phyloP scores from a whole-genome alignment of 2,797 vertebrate genomes.

The Pangasius mekongensis region DNA sequence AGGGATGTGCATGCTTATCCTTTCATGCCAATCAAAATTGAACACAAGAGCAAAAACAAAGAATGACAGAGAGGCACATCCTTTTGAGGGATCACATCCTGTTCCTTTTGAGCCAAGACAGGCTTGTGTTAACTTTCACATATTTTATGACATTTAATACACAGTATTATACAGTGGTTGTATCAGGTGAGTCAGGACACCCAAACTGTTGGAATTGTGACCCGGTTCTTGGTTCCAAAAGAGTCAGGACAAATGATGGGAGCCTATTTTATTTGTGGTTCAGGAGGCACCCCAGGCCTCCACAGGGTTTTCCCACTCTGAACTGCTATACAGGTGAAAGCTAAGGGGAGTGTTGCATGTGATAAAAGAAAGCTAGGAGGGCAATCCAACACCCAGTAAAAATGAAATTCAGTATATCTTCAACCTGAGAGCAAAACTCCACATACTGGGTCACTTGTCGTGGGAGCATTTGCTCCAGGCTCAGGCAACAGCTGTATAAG shows the following conservation, averaged over 20 bases:
- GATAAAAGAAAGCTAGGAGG: conserved; percentile 4
- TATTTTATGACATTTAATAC: background rate
- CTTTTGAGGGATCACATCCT: no score
- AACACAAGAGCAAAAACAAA: background rate
- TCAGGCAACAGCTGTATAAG: conserved; percentile 7
- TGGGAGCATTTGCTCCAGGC: conserved; percentile 8
- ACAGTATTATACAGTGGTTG: background rate
- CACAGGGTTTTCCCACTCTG: background rate
- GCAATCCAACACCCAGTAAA: background rate
- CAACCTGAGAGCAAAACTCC: conserved; percentile 51
- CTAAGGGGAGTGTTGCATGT: background rate
- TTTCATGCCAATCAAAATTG: background rate
- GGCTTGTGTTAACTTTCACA: background rate
- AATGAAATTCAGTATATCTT: conserved; percentile 10
- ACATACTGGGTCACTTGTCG: conserved; percentile 42
- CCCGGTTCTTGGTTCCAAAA: background rate
- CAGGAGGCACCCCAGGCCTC: background rate
- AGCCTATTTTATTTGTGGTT: background rate
- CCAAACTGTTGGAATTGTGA: background rate
- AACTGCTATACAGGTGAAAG: background rate
- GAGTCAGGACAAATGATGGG: background rate
- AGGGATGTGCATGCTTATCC: background rate
- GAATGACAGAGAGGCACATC: background rate
- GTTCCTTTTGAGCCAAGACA: background rate
- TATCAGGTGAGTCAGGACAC: background rate